Conservation (phyloP, 1,140 invertebrate genomes). For the Saccostrea glomerata region DNA sequence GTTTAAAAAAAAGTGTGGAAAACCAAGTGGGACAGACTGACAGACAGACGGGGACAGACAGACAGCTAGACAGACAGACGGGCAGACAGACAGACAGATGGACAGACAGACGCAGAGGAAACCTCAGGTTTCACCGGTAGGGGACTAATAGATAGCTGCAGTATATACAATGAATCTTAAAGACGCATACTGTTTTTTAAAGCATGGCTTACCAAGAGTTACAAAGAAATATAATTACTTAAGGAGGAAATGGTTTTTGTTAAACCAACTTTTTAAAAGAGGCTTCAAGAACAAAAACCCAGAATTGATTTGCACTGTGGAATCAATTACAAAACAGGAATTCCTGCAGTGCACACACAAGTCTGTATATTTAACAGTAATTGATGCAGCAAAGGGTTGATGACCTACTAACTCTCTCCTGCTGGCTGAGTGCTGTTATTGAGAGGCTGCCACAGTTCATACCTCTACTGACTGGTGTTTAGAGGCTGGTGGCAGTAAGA, state of each 20-base stretch:
- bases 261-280: not conserved
- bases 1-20: too few species aligned
- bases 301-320: slow-evolving; percentile 3
- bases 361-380: not conserved
- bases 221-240: not conserved
- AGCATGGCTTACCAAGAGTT: not conserved
- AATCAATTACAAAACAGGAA: slow-evolving; percentile 9
- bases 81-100: too few species aligned
- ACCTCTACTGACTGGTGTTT: not conserved
- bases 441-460: not conserved
- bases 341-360: not conserved
- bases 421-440: not conserved
- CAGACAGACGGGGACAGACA: too few species aligned
- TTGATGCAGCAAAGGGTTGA: slow-evolving; percentile 7
- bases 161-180: too few species aligned
- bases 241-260: not conserved
- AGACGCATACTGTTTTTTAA: not conserved
- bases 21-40: too few species aligned
- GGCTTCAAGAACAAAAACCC: not conserved
- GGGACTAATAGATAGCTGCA: too few species aligned
- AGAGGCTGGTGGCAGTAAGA: not conserved
- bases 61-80: too few species aligned
- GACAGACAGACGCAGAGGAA: too few species aligned
- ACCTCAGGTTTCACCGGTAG: too few species aligned
- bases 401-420: not conserved